A percentile compares a stretch with the other conserved stretches of the same genome.
Evolutionary conservation across 2,113 vertebrate species (phyloP).

Genomic region (Nothoprocta perdicaria): DNA sequence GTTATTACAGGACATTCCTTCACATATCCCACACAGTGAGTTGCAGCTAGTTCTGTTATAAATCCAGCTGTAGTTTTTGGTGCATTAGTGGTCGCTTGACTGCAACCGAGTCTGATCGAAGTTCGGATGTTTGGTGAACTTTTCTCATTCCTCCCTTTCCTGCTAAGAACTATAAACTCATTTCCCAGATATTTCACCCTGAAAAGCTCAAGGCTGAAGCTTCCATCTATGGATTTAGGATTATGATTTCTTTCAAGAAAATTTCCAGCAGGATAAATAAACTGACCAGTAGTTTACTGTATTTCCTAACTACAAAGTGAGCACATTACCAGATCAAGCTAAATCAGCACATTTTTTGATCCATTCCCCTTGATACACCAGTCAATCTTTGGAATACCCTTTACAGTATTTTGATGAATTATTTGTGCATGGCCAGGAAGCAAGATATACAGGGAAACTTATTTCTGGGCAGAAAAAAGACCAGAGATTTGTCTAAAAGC

Average conservation of each 20-base stretch:
- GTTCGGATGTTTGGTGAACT: background rate
- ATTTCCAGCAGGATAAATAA: background rate
- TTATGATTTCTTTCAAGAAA: background rate
- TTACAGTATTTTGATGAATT: background rate
- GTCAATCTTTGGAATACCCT: background rate
- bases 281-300: background rate
- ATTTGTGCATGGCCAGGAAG: background rate
- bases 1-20: constrained; percentile 71
- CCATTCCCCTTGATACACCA: fast-evolving
- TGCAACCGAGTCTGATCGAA: constrained; percentile 10
- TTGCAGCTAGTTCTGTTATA: constrained; percentile 31
- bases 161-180: background rate
- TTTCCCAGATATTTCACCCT: background rate
- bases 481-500: background rate
- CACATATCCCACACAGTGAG: constrained; percentile 51
- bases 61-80: constrained; percentile 69
- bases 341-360: background rate
- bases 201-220: background rate
- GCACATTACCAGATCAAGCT: background rate
- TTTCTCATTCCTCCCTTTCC: background rate
- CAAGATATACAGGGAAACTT: background rate
- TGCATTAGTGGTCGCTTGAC: constrained; percentile 43
- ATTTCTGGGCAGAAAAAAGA: background rate
- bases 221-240: background rate
- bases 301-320: background rate